A percentile compares a stretch with the other conserved stretches of the same genome.
Conservation (phyloP, 1,140 invertebrate species). For the Euschistus heros region DNA sequence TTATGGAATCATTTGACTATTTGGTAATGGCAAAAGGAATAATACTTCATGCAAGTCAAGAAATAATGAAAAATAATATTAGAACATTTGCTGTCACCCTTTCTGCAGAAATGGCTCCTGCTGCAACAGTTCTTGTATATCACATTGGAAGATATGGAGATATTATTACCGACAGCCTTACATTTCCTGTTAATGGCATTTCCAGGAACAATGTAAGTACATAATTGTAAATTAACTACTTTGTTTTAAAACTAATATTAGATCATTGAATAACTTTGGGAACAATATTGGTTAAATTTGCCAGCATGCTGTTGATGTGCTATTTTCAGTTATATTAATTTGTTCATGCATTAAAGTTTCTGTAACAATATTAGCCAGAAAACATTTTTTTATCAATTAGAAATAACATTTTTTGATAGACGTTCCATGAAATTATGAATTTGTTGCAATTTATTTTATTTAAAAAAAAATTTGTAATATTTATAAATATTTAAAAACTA, state of each 20-base stretch:
- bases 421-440: no score
- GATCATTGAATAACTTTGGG: background rate
- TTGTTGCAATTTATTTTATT: no score
- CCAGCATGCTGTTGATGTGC: background rate
- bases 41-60: constrained; percentile 57
- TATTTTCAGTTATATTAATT: no score
- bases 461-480: no score
- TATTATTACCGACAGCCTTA: constrained; percentile 81
- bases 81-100: constrained; percentile 81
- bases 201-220: constrained; percentile 70
- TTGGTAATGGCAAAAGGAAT: constrained; percentile 82
- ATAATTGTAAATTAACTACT: no score
- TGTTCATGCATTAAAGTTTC: no score
- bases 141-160: constrained; percentile 70
- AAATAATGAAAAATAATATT: constrained; percentile 54
- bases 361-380: no score
- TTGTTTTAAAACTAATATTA: no score
- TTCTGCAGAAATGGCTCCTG: constrained; percentile 88
- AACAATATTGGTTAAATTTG: no score
- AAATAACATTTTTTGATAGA: no score
- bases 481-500: no score
- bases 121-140: constrained; percentile 82
- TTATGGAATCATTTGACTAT: constrained; percentile 81
- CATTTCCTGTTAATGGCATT: constrained; percentile 90
- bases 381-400: no score